Conservation (phyloP, 2,888 invertebrate genomes). For the Apamea monoglypha region DNA sequence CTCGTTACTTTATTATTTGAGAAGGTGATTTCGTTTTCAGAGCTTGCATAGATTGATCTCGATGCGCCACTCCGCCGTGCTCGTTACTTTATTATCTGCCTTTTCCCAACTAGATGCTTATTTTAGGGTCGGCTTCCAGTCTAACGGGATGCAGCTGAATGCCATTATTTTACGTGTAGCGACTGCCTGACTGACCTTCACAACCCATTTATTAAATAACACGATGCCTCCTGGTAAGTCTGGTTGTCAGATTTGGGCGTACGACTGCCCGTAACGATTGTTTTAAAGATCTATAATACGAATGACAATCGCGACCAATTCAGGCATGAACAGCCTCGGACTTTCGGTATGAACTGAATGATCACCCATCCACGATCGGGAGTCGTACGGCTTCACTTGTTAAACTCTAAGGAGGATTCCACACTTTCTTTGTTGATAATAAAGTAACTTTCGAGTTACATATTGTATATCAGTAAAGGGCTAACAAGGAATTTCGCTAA, state of each 20-base stretch:
- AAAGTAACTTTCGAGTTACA: neutral
- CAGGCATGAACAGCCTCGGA: neutral
- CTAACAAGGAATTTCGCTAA: neutral
- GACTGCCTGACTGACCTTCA: neutral
- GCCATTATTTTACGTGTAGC: neutral
- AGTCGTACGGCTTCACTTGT: neutral
- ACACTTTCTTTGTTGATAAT: neutral
- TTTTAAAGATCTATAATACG: neutral
- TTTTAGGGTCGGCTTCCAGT: neutral
- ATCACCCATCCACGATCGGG: neutral
- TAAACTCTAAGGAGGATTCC: neutral
- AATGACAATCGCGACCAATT: neutral
- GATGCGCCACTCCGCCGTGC: neutral
- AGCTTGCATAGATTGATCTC: too few relatives aligned
- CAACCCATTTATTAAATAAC: neutral
- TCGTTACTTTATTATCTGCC: neutral
- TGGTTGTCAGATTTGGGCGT: neutral
- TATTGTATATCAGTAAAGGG: neutral
- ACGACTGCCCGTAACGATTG: neutral
- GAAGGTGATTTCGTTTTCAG: too few relatives aligned
- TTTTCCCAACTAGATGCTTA: neutral
- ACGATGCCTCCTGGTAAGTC: neutral
- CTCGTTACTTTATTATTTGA: neutral
- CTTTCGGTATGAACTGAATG: neutral
- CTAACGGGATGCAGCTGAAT: neutral